phyloP scores from a whole-genome alignment of 2,888 invertebrate species.

The Pyrrhosoma nymphula region DNA sequence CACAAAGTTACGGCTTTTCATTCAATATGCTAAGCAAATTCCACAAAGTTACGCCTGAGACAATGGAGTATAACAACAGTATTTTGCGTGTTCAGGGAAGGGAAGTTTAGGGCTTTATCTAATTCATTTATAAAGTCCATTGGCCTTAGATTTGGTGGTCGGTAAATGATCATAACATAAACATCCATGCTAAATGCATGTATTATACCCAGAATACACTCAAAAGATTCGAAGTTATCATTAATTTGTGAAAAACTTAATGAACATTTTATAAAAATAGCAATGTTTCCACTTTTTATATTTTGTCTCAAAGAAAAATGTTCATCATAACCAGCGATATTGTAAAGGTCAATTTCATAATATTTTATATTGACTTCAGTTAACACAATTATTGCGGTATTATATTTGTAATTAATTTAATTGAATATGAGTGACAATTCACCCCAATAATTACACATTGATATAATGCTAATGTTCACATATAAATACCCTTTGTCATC shows the following conservation, averaged over 20 bases:
- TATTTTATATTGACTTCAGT: background rate
- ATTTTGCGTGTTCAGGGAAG: background rate
- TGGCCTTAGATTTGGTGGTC: background rate
- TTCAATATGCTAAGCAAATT: too few relatives aligned
- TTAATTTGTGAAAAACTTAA: background rate
- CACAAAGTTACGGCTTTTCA: too few relatives aligned
- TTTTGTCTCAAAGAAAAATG: background rate
- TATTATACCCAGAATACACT: background rate
- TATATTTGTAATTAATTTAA: background rate
- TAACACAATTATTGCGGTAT: background rate
- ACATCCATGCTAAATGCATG: background rate
- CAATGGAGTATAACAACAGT: too few relatives aligned
- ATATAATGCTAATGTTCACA: background rate
- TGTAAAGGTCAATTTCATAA: background rate
- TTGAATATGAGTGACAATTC: too few relatives aligned
- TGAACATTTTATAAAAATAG: background rate
- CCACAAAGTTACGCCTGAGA: too few relatives aligned
- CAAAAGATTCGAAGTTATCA: background rate
- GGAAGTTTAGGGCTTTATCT: background rate
- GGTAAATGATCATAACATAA: background rate
- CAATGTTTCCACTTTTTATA: background rate
- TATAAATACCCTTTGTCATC: background rate
- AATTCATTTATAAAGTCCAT: background rate
- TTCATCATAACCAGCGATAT: background rate
- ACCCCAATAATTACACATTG: background rate